These are phyloP conservation scores for Botrylloides violaceus DNA, from an alignment of 23 tunicate genomes.

Conservation along the genomic window DNA sequence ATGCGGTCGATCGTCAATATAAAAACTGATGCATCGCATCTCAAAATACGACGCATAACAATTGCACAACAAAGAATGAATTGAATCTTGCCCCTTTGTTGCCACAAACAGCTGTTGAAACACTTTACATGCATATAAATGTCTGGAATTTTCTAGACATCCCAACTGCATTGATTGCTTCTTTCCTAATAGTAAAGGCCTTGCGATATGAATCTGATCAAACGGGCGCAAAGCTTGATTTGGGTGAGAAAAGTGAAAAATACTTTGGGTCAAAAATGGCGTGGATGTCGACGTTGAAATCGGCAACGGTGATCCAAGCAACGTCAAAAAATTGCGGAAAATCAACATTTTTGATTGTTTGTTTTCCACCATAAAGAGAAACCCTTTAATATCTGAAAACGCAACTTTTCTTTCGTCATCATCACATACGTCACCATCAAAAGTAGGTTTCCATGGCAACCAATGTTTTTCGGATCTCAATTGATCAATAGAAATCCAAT, in stretches of 20 bases:
- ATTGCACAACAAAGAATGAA: conserved; percentile 1
- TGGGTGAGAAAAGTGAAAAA: conserved; percentile 1
- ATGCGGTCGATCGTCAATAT: not conserved
- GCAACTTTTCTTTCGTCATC: conserved; percentile 15
- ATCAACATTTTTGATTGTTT: not conserved
- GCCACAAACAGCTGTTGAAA: conserved; percentile 32
- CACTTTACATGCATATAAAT: conserved; percentile 23
- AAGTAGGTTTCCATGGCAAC: conserved; percentile 20
- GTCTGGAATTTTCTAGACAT: conserved; percentile 8
- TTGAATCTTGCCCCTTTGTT: not conserved
- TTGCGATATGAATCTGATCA: not conserved
- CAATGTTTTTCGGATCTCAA: conserved; percentile 4
- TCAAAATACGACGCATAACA: conserved; percentile 8
- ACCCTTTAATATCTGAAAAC: conserved; percentile 1
- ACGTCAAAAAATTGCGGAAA: not conserved
- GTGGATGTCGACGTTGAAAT: not conserved
- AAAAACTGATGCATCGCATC: not conserved
- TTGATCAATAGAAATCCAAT: conserved; percentile 21
- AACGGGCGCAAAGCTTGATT: conserved; percentile 6
- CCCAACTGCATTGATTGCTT: not conserved
- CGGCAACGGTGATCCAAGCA: conserved; percentile 2
- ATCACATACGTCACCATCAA: conserved; percentile 11
- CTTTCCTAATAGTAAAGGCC: not conserved
- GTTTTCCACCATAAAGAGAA: conserved; percentile 2
- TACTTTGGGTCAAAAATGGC: conserved; percentile 2